Conservation (phyloP, 2,888 invertebrate genomes). For the Lepidochrysops patricia region DNA sequence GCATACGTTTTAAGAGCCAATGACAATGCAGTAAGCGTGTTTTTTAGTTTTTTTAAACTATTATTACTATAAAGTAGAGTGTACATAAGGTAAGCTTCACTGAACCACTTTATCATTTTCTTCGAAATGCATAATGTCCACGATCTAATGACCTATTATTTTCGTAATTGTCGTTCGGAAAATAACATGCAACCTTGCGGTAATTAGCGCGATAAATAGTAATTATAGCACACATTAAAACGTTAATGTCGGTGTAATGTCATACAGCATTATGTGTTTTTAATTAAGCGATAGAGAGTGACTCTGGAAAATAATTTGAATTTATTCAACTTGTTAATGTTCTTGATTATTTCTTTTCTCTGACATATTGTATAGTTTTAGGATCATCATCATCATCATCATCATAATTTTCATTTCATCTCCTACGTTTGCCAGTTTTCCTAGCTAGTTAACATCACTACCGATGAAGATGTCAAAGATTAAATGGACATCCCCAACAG, state of each 20-base stretch:
- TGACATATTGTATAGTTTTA: too few species aligned
- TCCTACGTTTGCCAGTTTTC: too few species aligned
- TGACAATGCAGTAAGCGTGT: too few species aligned
- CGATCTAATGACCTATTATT: conserved; percentile 37
- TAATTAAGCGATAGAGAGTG: background rate
- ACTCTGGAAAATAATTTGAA: too few species aligned
- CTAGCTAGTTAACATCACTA: too few species aligned
- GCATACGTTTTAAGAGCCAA: too few species aligned
- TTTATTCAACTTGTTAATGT: too few species aligned
- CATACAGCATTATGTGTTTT: background rate
- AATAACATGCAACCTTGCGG: conserved; percentile 30
- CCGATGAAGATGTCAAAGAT: too few species aligned
- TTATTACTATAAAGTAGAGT: background rate
- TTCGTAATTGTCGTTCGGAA: conserved; percentile 35
- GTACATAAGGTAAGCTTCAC: background rate
- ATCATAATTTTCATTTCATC: background rate
- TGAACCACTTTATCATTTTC: background rate
- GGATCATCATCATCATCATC: background rate
- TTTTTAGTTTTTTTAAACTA: too few species aligned
- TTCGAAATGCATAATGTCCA: background rate
- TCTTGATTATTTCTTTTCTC: too few species aligned
- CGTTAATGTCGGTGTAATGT: background rate
- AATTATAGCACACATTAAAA: conserved; percentile 3
- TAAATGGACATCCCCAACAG: too few species aligned
- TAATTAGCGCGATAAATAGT: conserved; percentile 22